These are phyloP conservation scores for Oceanites oceanicus DNA, from an alignment of 2,113 vertebrate genomes.

Conservation along the genomic window DNA sequence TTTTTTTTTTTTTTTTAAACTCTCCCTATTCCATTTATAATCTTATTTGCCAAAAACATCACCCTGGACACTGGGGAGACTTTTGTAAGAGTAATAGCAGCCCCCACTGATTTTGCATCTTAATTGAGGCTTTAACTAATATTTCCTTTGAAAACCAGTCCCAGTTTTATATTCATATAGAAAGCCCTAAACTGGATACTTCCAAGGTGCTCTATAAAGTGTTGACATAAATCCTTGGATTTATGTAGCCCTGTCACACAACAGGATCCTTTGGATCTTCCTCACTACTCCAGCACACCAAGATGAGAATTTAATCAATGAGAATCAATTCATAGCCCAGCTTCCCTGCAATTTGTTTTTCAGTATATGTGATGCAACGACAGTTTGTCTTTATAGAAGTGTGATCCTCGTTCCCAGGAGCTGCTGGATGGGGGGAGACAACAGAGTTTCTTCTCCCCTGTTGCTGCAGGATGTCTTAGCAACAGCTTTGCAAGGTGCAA, in stretches of 20 bases:
- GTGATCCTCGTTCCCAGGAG: background rate
- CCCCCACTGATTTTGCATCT: background rate
- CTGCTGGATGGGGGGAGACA: background rate
- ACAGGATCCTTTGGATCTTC: conserved; percentile 44
- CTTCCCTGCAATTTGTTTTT: conserved; percentile 39
- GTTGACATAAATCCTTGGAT: conserved; percentile 24
- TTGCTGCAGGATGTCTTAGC: background rate
- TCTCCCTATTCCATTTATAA: background rate
- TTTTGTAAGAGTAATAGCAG: background rate
- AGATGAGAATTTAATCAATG: conserved; percentile 47
- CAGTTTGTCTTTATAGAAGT: conserved; percentile 21
- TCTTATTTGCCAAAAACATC: background rate
- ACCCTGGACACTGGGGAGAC: background rate
- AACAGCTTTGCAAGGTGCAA: background rate
- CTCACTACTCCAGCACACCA: background rate
- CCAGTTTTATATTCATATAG: background rate
- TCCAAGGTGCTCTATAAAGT: background rate
- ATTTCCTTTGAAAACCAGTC: background rate
- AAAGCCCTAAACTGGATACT: background rate
- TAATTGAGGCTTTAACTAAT: background rate
- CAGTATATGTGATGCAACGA: background rate
- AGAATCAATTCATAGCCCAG: conserved; percentile 39
- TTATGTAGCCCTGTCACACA: conserved; percentile 26
- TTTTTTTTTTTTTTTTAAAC: background rate
- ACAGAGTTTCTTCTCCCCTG: background rate